Base-by-base conservation (phyloP, 35 echinoderm and acorn worm species). In the Eucidaris tribuloides region DNA sequence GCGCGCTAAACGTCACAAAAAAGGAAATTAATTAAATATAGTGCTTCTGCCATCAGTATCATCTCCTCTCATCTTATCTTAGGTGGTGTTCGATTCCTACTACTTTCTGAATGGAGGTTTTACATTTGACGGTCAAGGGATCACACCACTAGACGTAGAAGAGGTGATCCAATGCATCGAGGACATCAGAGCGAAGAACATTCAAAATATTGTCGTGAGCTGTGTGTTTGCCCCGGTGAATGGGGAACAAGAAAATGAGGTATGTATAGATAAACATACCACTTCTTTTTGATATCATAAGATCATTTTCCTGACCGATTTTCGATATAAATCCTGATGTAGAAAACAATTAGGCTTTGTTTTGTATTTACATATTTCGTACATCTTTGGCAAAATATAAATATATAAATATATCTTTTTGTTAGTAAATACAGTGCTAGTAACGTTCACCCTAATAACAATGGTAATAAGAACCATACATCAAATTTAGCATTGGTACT, bases 171-270 rank as follows among this genome's bases (percentile, higher is more conserved):
- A 25, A 39, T 91, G 82, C 45, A 85, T 92, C 30, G 7, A 92
- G 36, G 60, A 80, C 32, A 85, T 97, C 33, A 84, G 84, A 72
- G 76, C 43, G 14, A 83, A 78, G 4, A 50, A 71, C 32, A 45
- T 97, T 27, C 25, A 28, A 1, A 84, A 86, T 88, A 59, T 97
- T 19, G 94, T 83, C 27, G 81, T 97, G 17, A 62, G 85, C 49
- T 89, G 94, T 1, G 78, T 97, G 9, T 97, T 97, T 46, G 87
- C 94, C 27, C 89, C 94, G 7, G 78, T 97, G 39, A 97, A 97
- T 68, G 32, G 32, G 9, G 77, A 68, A 24, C 94, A 97, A 82
- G 94, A 97, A 79, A 45, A 79, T 42, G 50, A 87, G 81, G 93
- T 94, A 49, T 79, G 62, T 86, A 25, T 54, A 20, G 41, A 17